Base-by-base conservation (phyloP, 2,113 vertebrate species). In the Canis aureus region DNA sequence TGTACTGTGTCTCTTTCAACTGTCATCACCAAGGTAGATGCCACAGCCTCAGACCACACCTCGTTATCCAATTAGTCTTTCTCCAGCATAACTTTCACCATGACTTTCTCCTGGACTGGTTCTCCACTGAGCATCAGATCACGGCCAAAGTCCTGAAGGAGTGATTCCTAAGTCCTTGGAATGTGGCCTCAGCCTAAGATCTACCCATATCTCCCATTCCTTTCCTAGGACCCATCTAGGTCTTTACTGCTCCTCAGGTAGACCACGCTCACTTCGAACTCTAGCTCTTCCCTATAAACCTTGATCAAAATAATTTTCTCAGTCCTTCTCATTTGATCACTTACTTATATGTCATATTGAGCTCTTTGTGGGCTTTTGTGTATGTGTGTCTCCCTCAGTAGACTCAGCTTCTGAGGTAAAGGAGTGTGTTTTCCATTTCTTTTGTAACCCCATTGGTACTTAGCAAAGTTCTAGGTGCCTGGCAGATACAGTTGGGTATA, bases 351-450 rank as follows among this genome's bases (percentile, higher is more conserved):
- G 96, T 84, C 49, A 85, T 91, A 66, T 15, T n/a, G 67, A 85
- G 8, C 53, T 88, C 27, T 76, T 93, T 94, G 67, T 93, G 89
- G 17, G 10, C 16, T 1, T 43, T 86, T 93, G 19, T 88, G 12
- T 49, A 29, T 94, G 83, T 59, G 6, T 53, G 3, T 86, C 49
- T 96, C 59, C 84, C 59, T 91, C 67, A 85, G 29, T 67, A 83
- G 64, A 80, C 43, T 89, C 69, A 67, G 38, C 74, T 95, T 95
- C 38, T 80, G 23, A 90, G 27, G 64, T 88, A 92, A 95, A 90
- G 43, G 1, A 79, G 64, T 64, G 13, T 81, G 17, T 29, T 93
- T 88, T 64, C 59, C 16, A 76, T 73, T 91, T 89, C n/a, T 89
- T 96, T 86, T 57, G 53, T 85, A 64, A 93, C 29, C 29, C 95